Base-by-base conservation (phyloP, 2,113 vertebrate species). In the Bubo bubo region DNA sequence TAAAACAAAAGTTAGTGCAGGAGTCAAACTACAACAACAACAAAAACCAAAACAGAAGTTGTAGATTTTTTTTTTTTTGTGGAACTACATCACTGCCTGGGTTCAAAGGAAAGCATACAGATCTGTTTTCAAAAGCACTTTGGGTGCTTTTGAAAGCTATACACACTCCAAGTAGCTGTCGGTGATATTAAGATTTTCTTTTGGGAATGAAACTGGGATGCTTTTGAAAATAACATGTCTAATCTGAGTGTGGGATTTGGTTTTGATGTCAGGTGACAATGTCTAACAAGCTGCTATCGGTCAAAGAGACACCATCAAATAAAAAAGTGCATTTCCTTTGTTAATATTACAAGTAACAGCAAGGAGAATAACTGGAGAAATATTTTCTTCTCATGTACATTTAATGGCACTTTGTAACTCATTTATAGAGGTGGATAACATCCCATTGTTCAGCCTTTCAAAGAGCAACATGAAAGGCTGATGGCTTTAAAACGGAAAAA, bases 1-100 rank as follows among this genome's bases (percentile, higher is more conserved):
- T 56, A 50, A 95, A 96, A 94, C 22, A 88, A 94, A 95, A 93
- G 43, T 93, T 97, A 98, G 97, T 98, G 96, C 95, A 97, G 94
- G 64, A 94, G 20, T 95, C 89, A 63, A 97, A 74, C 62, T 85
- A 91, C 60, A 86, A 94, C 70, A 84, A 76, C 60, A 86, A 71
- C 10, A 90, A 91, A 81, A 75, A 67, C 11, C 74, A 74, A 95
- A 94, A 53, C 41, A 45, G 24, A 82, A 79, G 60, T 32, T 83
- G 62, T 77, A 82, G 39, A 52, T 71, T 45, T 45, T 43, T 68
- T 26, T 55, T 39, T 32, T 39, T 64, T n/a, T 50, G 1, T 47
- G n/a, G n/a, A 79, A 91, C 64, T n/a, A 41, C 22, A 8, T 88
- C 75, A 56, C 45, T 85, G 30, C 27, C 37, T 79, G 28, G 41